phyloP scores from a whole-genome alignment of 2,797 vertebrate genomes.

The Chelmon rostratus region DNA sequence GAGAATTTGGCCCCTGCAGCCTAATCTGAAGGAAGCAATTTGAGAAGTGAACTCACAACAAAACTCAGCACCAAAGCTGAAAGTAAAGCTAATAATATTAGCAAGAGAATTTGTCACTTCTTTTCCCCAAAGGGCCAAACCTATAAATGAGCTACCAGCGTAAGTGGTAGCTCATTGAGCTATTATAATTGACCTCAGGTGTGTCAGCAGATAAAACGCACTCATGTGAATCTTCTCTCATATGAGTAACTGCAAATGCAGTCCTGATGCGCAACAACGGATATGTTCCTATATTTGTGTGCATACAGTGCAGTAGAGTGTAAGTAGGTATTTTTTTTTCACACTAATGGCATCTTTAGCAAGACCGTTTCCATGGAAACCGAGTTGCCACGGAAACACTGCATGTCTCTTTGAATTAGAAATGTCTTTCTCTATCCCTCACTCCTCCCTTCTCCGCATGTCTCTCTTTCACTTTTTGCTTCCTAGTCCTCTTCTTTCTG shows the following conservation, averaged over 20 bases:
- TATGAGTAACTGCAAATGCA: conserved; percentile 2
- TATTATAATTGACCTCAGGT: conserved; percentile 66
- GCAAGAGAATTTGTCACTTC: conserved; percentile 48
- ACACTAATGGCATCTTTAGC: conserved; percentile 89
- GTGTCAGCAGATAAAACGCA: conserved; percentile 30
- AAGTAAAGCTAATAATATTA: conserved; percentile 50
- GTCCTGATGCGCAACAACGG: not conserved
- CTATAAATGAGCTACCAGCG: conserved; percentile 57
- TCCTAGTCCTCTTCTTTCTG: conserved; percentile 53
- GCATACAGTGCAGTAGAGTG: conserved; percentile 71
- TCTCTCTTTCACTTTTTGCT: conserved; percentile 58
- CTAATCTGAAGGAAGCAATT: conserved; percentile 49
- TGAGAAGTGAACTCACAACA: conserved; percentile 44
- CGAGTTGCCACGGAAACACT: conserved; percentile 95
- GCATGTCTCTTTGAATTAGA: conserved; percentile 96
- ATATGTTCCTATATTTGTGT: conserved; percentile 68
- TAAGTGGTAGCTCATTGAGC: conserved; percentile 65
- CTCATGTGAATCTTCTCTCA: not conserved
- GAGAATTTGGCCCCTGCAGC: conserved; percentile 49
- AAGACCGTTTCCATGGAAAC: conserved; percentile 88
- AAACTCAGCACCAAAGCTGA: conserved; percentile 27
- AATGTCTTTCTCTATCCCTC: conserved; percentile 87
- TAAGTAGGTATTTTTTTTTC: conserved; percentile 82
- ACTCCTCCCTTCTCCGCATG: conserved; percentile 44
- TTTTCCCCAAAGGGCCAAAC: conserved; percentile 47